phyloP scores from a whole-genome alignment of 35 echinoderm and acorn worm genomes.

The Apostichopus japonicus region DNA sequence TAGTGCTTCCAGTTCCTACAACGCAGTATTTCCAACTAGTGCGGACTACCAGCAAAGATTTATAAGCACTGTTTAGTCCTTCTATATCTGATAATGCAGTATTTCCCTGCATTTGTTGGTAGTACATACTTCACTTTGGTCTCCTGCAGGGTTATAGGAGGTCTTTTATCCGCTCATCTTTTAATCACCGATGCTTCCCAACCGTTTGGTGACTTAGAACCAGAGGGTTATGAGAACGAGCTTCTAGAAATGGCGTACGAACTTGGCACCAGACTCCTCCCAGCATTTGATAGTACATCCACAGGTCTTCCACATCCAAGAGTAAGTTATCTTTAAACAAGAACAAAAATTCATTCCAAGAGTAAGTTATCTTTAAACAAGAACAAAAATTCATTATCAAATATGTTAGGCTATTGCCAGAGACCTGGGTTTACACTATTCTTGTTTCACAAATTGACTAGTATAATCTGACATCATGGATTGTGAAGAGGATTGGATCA shows the following conservation, averaged over 20 bases:
- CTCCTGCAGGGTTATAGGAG: constrained; percentile 83
- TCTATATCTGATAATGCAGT: no score
- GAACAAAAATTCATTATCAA: no score
- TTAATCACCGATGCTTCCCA: constrained; percentile 76
- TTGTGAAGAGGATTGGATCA: no score
- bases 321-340: constrained; percentile 59
- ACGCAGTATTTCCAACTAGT: no score
- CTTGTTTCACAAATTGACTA: no score
- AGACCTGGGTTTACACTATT: no score
- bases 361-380: constrained; percentile 42
- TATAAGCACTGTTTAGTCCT: no score
- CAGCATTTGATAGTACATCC: constrained; percentile 89
- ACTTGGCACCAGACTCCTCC: constrained; percentile 78
- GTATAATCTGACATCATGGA: no score
- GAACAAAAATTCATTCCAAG: no score
- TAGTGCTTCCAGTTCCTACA: no score
- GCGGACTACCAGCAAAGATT: no score
- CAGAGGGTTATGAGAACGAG: constrained; percentile 76
- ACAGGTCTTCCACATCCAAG: constrained; percentile 97
- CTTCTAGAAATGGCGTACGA: constrained; percentile 91
- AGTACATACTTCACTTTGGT: neutral
- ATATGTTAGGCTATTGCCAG: neutral
- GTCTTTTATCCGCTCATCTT: constrained; percentile 92
- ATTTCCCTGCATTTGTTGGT: no score
- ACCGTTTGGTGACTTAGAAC: constrained; percentile 83